Evolutionary conservation across 37 sponge, comb jelly and placozoan genomes (phyloP), one percentile per base, ranked within the genome.

Genomic region (Diacarnus erythraeanus): DNA sequence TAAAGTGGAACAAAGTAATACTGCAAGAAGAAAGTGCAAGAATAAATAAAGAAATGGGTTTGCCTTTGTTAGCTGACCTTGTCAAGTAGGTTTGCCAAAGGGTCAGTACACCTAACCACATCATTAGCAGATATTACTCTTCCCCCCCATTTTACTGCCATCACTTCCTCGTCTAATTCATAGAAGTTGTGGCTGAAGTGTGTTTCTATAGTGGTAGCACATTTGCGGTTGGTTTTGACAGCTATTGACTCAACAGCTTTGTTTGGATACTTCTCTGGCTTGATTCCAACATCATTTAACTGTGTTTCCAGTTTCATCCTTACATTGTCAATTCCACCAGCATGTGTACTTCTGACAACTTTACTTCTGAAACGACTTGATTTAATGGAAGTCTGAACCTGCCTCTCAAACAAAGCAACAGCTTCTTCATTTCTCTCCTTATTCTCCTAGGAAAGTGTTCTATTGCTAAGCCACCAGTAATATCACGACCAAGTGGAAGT

Each of bases 111-210:
- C 30, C 64, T 61, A 6, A 23, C 29, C 25, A 23, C 64, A 27
- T 20, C 25, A 61, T 5, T 18, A 21, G 12, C 18, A 36, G 5
- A 3, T 8, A 37, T 38, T 41, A 22, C 2, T 4, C 30, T 61
- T 20, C n/a, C n/a, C 20, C 21, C 5, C 30, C 30, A 29, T 8
- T 29, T 6, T 29, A 71, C 40, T 22, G n/a, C 71, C 34, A 35
- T 38, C 71, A 71, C 21, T 26, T 71, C 71, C 22, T 38, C 38
- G 20, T 71, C 71, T 3, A 71, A 41, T 39, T 71, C 71, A 71
- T 71, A 71, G 38, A 71, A 71, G 2, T 39, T 35, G 40, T 29
- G 21, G 34, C 64, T 61, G 21, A 6, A 61, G 12, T 54, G 57
- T 18, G 18, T 54, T 8, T 29, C 8, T 6, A 23, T 23, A 15